Base-by-base conservation (phyloP, 1,140 invertebrate genomes). In the Halesus radiatus region DNA sequence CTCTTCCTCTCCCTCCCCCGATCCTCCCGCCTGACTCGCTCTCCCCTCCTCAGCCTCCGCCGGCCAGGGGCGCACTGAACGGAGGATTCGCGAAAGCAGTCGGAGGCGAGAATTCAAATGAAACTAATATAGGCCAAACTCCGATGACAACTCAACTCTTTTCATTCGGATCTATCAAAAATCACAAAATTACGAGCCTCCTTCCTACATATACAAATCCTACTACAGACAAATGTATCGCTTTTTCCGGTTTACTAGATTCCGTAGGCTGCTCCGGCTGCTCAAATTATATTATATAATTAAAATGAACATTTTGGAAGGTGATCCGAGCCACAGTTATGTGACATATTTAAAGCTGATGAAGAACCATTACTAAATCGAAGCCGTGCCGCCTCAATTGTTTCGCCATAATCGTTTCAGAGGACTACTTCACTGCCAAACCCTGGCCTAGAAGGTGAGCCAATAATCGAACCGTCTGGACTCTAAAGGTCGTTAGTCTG, bases 121-220 rank as follows among this genome's bases (percentile, higher is more conserved):
- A 76, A 76, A 62, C 53, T 16, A 56, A 76, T 58, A 76, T 76
- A 76, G 70, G 70, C 50, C 70, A 74, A 45, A n/a, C 22, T 54
- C 18, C 20, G 23, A 68, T 26, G 15, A 20, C 45, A 16, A 64
- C 37, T 45, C 37, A 13, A 45, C 37, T 45, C 10, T 10, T 45
- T 45, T 45, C 37, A 13, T 13, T 45, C 37, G 7, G 8, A 13
- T 45, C 8, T 10, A 45, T 8, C 37, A 45, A 10, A 45, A 45
- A 7, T 32, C 32, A 32, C 7, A 32, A 32, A 7, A 32, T 6
- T 45, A 45, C 37, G 37, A 45, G 37, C 3, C 37, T 45, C 37
- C 37, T 13, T 45, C 8, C 37, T 45, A 10, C 37, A 13, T 45
- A 3, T 10, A 29, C n/a, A n/a, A n/a, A n/a, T n/a, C 5, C 26